Percentiles rank a stretch among this genome's conserved stretches.
These are phyloP conservation scores for Rhabdornis inornatus DNA, from an alignment of 2,113 vertebrate genomes.

Conservation along the genomic window DNA sequence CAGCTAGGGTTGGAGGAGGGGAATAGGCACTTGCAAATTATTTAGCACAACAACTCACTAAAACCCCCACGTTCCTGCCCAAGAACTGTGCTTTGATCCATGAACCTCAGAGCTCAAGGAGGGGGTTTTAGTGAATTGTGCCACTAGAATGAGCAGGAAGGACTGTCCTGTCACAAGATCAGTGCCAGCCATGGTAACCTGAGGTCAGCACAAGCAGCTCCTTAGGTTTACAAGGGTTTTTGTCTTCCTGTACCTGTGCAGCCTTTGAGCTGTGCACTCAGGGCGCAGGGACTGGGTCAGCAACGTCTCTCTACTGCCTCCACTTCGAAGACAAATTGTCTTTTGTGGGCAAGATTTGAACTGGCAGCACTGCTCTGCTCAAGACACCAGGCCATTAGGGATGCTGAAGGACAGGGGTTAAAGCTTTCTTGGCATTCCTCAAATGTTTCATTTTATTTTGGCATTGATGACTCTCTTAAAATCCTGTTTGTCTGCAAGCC, in stretches of 20 bases:
- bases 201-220: not conserved
- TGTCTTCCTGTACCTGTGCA: not conserved
- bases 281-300: not conserved
- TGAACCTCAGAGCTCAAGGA: not conserved
- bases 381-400: not conserved
- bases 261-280: not conserved
- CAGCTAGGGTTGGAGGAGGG: not conserved
- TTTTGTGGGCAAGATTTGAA: not conserved
- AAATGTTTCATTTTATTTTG: not conserved
- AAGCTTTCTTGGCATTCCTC: not conserved
- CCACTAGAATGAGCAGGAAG: not conserved
- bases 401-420: not conserved
- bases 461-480: not conserved
- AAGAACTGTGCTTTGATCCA: not conserved
- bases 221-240: not conserved
- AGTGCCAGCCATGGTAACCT: not conserved
- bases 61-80: accelerated
- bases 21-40: not conserved
- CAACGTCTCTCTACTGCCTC: not conserved
- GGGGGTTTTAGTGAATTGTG: not conserved
- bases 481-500: not conserved
- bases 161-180: not conserved
- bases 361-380: not conserved
- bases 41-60: not conserved
- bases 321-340: not conserved